Evolutionary conservation across 2,888 invertebrate genomes (phyloP), one percentile per base, ranked within the genome.

Genomic region (Hirtodrosophila histrioides): DNA sequence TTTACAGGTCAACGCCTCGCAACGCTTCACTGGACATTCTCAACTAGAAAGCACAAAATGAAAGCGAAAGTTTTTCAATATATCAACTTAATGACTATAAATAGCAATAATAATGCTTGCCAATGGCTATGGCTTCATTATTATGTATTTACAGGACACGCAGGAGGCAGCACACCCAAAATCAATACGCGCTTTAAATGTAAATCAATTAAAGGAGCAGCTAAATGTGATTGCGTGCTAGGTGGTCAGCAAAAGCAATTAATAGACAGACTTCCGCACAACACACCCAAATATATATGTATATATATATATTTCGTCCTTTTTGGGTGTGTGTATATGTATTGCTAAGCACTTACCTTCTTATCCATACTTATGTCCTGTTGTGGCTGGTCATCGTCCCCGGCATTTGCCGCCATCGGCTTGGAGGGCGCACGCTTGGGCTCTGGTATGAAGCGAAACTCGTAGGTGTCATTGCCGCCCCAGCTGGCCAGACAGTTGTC

Each of bases 391-490:
- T 82, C 86, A 27, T 75, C 79, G 12, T 75, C 88, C 40, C 70
- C 77, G 63, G 83, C 78, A 53, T 78, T 82, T 31, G 63, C 66
- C 4, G 69, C 55, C 33, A 65, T 27, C 4, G 68, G 46, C 24
- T 81, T 72, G 55, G 57, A 4, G 8, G 40, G 4, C 11, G 36
- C 44, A 23, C 37, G 54, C 43, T 55, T 75, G 6, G 76, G 9
- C 44, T 89, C 96, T 0, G 96, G 93, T 40, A 94, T 91, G 91
- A 96, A 97, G 75, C 93, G 93, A 89, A 95, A 97, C 3, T 92
- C 92, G 86, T 96, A 97, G 55, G 94, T 93, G 88, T 95, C 95
- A 37, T 92, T 93, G 0, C 97, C 97, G 1, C 97, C 97, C 97
- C 97, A 97, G 84, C 93, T 93, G 48, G 92, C 92, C 53, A 97